These are phyloP conservation scores for Thaumatotibia leucotreta DNA, from an alignment of 1,140 invertebrate species.

Conservation along the genomic window DNA sequence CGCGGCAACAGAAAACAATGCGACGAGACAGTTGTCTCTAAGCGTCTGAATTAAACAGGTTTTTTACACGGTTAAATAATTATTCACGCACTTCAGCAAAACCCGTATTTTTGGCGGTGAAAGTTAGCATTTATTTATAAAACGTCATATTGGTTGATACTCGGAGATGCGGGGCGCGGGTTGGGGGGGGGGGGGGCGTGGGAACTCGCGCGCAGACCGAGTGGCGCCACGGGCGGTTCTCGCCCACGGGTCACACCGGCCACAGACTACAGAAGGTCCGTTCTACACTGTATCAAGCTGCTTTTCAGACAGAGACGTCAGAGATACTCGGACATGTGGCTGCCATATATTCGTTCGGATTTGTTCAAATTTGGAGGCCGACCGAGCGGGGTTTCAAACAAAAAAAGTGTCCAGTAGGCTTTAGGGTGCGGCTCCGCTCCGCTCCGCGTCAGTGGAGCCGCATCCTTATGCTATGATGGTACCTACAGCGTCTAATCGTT, in stretches of 20 bases:
- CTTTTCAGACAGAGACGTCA: neutral
- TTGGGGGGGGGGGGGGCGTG: constrained; percentile 37
- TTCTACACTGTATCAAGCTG: neutral
- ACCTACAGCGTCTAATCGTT: too few species aligned
- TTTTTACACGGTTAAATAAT: constrained; percentile 38
- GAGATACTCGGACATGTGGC: too few species aligned
- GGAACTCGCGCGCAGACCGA: constrained; percentile 54
- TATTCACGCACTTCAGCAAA: constrained; percentile 51
- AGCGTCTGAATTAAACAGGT: neutral
- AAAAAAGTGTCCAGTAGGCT: too few species aligned
- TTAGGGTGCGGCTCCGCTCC: too few species aligned
- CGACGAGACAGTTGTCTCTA: constrained; percentile 1
- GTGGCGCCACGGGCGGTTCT: constrained; percentile 57
- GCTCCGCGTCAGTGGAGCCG: too few species aligned
- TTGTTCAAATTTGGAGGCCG: too few species aligned
- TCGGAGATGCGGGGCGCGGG: constrained; percentile 21
- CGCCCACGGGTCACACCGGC: constrained; percentile 25
- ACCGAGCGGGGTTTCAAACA: too few species aligned
- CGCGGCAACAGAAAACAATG: neutral
- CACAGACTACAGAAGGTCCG: neutral
- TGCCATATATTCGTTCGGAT: too few species aligned
- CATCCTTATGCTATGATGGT: too few species aligned
- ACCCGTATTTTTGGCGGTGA: constrained; percentile 57
- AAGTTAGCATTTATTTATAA: constrained; percentile 65
- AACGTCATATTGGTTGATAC: constrained; percentile 42